Evolutionary conservation across 2,888 invertebrate species (phyloP).

Genomic region (Caenorhabditis sp.): DNA sequence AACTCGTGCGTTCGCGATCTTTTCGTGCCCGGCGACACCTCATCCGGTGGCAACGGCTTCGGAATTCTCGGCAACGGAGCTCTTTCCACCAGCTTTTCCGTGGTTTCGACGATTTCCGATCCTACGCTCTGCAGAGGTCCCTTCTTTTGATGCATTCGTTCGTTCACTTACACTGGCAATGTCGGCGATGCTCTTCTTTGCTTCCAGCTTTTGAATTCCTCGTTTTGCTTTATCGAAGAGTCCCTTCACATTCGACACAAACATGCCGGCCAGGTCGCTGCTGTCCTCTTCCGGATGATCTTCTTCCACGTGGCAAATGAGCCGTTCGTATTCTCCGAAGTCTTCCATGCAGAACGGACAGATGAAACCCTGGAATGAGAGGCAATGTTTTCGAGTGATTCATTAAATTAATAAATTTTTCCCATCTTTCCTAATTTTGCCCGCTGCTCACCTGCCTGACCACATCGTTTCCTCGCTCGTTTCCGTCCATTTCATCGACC

Average conservation of each 20-base stretch:
- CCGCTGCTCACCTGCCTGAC: slow-evolving; percentile 36
- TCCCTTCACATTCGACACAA: slow-evolving; percentile 80
- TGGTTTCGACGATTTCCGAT: slow-evolving; percentile 31
- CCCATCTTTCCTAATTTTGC: background rate
- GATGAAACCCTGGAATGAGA: slow-evolving; percentile 87
- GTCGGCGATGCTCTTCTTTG: slow-evolving; percentile 56
- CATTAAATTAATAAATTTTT: background rate
- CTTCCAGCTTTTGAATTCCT: slow-evolving; percentile 66
- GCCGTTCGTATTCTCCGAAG: slow-evolving; percentile 87
- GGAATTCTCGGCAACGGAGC: slow-evolving; percentile 25
- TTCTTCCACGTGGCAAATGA: slow-evolving; percentile 91
- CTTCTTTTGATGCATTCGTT: slow-evolving; percentile 1
- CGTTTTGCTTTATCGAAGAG: slow-evolving; percentile 89
- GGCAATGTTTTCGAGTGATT: too few species aligned
- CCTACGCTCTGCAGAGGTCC: slow-evolving; percentile 44
- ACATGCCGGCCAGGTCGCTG: slow-evolving; percentile 82
- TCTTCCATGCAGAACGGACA: slow-evolving; percentile 95
- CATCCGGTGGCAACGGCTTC: slow-evolving; percentile 50
- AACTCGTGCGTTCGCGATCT: slow-evolving; percentile 51
- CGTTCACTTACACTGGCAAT: slow-evolving; percentile 42
- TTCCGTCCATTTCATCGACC: slow-evolving; percentile 36
- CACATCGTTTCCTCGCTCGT: slow-evolving; percentile 15
- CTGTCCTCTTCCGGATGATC: slow-evolving; percentile 83
- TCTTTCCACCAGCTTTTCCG: slow-evolving; percentile 44
- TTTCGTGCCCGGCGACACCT: slow-evolving; percentile 27